These are phyloP conservation scores for Parus major DNA, from an alignment of 2,113 vertebrate species.

Conservation along the genomic window DNA sequence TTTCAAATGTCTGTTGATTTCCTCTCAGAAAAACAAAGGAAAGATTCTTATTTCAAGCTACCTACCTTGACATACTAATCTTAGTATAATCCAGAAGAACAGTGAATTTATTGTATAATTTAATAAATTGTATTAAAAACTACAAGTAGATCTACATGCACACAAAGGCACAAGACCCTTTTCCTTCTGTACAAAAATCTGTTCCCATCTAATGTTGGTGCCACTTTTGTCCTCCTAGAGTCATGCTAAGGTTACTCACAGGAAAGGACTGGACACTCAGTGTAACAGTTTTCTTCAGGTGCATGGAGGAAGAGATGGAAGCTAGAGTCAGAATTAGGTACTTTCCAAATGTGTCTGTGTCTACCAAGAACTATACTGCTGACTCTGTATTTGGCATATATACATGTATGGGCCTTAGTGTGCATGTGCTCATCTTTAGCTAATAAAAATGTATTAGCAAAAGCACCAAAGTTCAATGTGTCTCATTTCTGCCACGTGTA, in stretches of 20 bases:
- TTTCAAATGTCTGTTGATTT: background rate
- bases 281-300: background rate
- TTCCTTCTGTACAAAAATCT: background rate
- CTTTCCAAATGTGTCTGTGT: background rate
- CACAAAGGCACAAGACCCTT: background rate
- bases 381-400: background rate
- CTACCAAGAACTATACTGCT: background rate
- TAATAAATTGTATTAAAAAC: background rate
- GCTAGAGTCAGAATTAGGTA: background rate
- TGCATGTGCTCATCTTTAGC: background rate
- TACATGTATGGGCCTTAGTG: background rate
- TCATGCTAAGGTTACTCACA: background rate
- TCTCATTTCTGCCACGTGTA: background rate
- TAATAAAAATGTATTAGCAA: background rate
- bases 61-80: background rate
- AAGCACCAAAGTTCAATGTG: background rate
- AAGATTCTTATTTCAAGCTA: background rate
- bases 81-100: background rate
- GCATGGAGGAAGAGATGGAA: background rate
- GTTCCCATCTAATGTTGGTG: background rate
- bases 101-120: background rate
- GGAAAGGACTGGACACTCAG: background rate
- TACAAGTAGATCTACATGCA: background rate
- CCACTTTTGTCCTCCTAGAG: background rate
- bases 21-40: background rate